Conservation (phyloP, 1,140 invertebrate genomes). For the Cyclargus thomasi region DNA sequence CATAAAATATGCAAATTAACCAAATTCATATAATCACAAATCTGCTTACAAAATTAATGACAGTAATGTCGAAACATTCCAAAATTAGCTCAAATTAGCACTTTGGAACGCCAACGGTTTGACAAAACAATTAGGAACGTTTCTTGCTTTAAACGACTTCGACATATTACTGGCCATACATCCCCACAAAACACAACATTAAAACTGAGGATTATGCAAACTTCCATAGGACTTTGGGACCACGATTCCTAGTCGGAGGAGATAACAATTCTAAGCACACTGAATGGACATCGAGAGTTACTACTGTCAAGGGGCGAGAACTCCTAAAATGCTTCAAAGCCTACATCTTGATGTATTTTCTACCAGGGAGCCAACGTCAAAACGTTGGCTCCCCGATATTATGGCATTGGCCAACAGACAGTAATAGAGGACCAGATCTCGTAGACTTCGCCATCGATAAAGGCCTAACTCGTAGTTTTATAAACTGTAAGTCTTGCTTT, state of each 20-base stretch:
- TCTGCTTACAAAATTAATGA: not conserved
- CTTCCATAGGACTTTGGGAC: slow-evolving; percentile 14
- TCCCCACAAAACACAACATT: no score
- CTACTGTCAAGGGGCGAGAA: slow-evolving; percentile 18
- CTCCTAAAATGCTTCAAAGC: slow-evolving; percentile 4
- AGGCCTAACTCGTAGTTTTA: slow-evolving; percentile 13
- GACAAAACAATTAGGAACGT: slow-evolving; percentile 12
- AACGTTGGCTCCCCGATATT: no score
- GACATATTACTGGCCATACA: slow-evolving; percentile 14
- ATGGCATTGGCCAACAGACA: slow-evolving; percentile 31
- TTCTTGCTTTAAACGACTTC: slow-evolving; percentile 6
- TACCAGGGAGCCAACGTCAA: slow-evolving; percentile 25
- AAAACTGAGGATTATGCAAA: not conserved
- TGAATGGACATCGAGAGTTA: slow-evolving; percentile 25
- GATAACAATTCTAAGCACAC: slow-evolving; percentile 29
- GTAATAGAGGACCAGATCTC: slow-evolving; percentile 26
- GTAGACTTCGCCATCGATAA: slow-evolving; percentile 29
- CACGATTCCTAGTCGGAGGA: slow-evolving; percentile 23
- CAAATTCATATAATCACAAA: slow-evolving; percentile 11
- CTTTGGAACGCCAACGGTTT: slow-evolving; percentile 18
- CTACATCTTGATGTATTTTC: slow-evolving; percentile 20
- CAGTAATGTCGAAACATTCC: not conserved
- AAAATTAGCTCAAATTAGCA: not conserved
- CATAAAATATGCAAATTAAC: no score
- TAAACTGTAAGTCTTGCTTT: slow-evolving; percentile 8